Conservation (phyloP, 2,888 invertebrate species). For the Diaperis boleti region DNA sequence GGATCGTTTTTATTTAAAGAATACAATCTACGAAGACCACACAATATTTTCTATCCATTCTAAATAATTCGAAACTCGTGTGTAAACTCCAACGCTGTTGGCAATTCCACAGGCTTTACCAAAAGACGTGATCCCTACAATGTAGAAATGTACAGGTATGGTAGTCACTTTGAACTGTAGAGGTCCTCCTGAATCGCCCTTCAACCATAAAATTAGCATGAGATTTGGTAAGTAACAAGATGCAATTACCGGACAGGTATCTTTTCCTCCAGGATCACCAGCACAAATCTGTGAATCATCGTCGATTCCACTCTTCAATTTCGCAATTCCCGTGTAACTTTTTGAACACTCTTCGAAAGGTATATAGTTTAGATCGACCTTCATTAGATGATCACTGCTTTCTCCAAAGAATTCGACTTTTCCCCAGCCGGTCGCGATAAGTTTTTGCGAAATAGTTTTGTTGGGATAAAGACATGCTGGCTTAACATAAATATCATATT, state of each 20-base stretch:
- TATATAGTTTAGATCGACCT: slow-evolving; percentile 44
- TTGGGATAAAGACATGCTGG: slow-evolving; percentile 64
- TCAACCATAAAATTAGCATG: neutral
- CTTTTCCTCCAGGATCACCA: slow-evolving; percentile 13
- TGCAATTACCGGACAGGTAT: slow-evolving; percentile 17
- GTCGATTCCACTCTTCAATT: slow-evolving; percentile 1
- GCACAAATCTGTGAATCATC: slow-evolving; percentile 17
- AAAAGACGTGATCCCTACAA: slow-evolving; percentile 66
- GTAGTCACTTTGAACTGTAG: slow-evolving; percentile 1
- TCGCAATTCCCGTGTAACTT: neutral
- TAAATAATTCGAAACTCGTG: slow-evolving; percentile 64
- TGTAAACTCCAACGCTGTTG: slow-evolving; percentile 65
- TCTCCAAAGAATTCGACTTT: slow-evolving; percentile 40
- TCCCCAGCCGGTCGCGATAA: slow-evolving; percentile 53
- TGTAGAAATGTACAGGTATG: slow-evolving; percentile 50
- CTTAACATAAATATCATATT: slow-evolving; percentile 52
- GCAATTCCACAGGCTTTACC: slow-evolving; percentile 62
- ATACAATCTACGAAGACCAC: slow-evolving; percentile 55
- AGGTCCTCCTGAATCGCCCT: slow-evolving; percentile 34
- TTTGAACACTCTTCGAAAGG: neutral
- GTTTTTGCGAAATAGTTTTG: slow-evolving; percentile 11
- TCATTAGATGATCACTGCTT: slow-evolving; percentile 44
- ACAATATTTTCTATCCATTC: slow-evolving; percentile 66
- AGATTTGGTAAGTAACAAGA: neutral
- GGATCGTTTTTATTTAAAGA: too few relatives aligned